Evolutionary conservation across 2,888 invertebrate species (phyloP).

Genomic region (Ceratothoa steindachneri): DNA sequence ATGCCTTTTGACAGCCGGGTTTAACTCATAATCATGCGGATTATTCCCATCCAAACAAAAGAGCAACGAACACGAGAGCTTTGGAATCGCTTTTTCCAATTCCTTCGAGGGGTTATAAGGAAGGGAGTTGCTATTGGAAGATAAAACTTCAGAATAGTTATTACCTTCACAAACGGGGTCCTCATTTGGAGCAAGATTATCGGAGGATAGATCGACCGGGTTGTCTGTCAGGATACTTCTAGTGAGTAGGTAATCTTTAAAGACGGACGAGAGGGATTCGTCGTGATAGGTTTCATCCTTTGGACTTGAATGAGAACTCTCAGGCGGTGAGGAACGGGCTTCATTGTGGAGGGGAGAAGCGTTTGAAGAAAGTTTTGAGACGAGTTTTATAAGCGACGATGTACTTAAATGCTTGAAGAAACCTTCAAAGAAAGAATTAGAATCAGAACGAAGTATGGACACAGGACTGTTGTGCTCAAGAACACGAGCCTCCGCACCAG

Average conservation of each 20-base stretch:
- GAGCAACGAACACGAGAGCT: slow-evolving; percentile 29
- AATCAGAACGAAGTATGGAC: too few species aligned
- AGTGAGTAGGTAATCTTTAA: slow-evolving; percentile 40
- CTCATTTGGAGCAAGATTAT: not conserved
- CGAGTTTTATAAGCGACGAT: slow-evolving; percentile 37
- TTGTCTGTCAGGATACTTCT: slow-evolving; percentile 42
- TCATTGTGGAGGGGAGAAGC: slow-evolving; percentile 2
- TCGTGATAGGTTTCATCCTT: slow-evolving; percentile 22
- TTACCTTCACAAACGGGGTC: not conserved
- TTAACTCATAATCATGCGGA: not conserved
- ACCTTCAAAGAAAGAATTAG: slow-evolving; percentile 28
- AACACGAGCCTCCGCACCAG: not conserved
- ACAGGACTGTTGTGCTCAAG: too few species aligned
- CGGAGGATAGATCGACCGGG: slow-evolving; percentile 26
- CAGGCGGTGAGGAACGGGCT: not conserved
- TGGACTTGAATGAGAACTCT: too few species aligned
- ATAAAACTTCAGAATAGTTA: slow-evolving; percentile 1
- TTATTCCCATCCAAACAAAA: slow-evolving; percentile 35
- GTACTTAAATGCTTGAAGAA: slow-evolving; percentile 42
- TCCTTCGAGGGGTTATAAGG: slow-evolving; percentile 4
- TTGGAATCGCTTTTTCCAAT: not conserved
- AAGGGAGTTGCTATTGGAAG: slow-evolving; percentile 14
- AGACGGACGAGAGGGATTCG: slow-evolving; percentile 37
- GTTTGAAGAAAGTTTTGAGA: slow-evolving; percentile 25
- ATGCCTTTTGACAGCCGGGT: not conserved